Percentiles rank a stretch among this genome's conserved stretches.
Evolutionary conservation across 2,888 invertebrate genomes (phyloP).

Genomic region (Trachelus tabidus): DNA sequence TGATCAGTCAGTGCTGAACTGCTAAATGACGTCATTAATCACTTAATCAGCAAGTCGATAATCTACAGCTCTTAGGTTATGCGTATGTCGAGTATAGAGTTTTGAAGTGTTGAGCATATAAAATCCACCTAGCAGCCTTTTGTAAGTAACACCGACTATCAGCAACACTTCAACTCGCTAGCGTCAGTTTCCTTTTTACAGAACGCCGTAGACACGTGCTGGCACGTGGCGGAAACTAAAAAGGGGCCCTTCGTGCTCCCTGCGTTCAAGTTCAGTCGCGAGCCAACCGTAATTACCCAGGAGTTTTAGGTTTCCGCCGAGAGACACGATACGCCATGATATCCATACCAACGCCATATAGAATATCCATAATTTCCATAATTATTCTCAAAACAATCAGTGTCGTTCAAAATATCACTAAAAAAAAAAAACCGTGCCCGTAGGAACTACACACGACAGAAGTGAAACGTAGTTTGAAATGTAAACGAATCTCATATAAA

Average conservation of each 20-base stretch:
- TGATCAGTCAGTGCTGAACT: neutral
- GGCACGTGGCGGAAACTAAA: slow-evolving; percentile 64
- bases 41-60: slow-evolving; percentile 2
- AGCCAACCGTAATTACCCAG: slow-evolving; percentile 64
- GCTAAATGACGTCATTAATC: neutral
- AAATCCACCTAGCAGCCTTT: neutral
- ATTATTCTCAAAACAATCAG: neutral
- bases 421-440: too few species aligned
- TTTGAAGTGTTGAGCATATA: neutral
- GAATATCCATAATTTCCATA: neutral
- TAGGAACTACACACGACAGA: too few species aligned
- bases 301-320: slow-evolving; percentile 61
- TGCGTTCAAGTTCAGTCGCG: slow-evolving; percentile 26
- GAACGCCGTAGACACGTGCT: slow-evolving; percentile 55
- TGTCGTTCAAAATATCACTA: neutral
- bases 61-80: neutral
- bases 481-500: too few species aligned
- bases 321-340: neutral
- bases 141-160: slow-evolving; percentile 31
- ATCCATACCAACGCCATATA: neutral
- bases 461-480: too few species aligned
- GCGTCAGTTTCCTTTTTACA: slow-evolving; percentile 57
- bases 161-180: slow-evolving; percentile 40
- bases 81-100: neutral
- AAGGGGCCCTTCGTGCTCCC: slow-evolving; percentile 44